Conservation (phyloP, 2,797 vertebrate species). For the Xiphophorus birchmanni region DNA sequence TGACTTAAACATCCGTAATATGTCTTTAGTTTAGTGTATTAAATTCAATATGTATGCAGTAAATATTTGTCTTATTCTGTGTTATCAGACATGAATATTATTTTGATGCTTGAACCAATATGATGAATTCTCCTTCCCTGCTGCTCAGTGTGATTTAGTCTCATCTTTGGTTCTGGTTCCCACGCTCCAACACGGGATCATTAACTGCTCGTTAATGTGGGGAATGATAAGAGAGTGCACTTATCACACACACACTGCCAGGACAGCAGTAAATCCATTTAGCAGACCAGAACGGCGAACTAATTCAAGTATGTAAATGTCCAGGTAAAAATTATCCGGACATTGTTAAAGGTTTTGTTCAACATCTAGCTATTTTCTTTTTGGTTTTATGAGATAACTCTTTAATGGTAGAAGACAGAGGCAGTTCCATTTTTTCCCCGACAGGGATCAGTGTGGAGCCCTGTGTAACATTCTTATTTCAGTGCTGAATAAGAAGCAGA, state of each 20-base stretch:
- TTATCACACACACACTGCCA: slow-evolving; percentile 35
- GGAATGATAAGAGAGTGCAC: slow-evolving; percentile 52
- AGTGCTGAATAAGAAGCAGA: slow-evolving; percentile 40
- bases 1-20: neutral
- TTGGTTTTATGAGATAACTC: neutral
- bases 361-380: neutral
- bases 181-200: slow-evolving; percentile 55
- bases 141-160: slow-evolving; percentile 10
- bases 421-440: slow-evolving; percentile 18
- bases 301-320: neutral
- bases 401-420: neutral
- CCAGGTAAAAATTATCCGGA: neutral
- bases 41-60: neutral
- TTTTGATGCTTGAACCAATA: neutral
- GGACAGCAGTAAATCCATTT: slow-evolving; percentile 31
- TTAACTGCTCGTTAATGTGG: slow-evolving; percentile 55
- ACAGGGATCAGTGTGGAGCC: slow-evolving; percentile 70
- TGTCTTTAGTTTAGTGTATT: neutral
- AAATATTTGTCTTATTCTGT: neutral
- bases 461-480: slow-evolving; percentile 16
- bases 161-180: slow-evolving; percentile 50
- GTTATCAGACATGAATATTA: neutral
- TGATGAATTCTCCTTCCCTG: neutral
- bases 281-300: slow-evolving; percentile 12
- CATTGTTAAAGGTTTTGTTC: neutral